Evolutionary conservation across 2,888 invertebrate species (phyloP).

Genomic region (Chloromyia formosa): DNA sequence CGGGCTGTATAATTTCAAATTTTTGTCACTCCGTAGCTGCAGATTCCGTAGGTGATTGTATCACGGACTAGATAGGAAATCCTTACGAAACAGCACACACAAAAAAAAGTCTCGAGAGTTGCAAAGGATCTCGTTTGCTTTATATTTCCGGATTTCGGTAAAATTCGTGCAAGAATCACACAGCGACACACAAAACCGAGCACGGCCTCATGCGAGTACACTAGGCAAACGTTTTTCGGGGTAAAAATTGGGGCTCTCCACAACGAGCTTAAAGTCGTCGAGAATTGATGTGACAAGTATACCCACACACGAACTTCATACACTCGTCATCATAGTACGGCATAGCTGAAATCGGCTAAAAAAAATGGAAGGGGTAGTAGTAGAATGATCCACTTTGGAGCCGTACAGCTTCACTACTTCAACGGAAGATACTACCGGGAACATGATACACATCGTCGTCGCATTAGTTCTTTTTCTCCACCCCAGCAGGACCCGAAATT

Average conservation of each 20-base stretch:
- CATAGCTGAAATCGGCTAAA: background rate
- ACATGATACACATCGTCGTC: conserved; percentile 6
- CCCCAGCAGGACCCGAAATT: background rate
- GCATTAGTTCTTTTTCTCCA: background rate
- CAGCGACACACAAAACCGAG: conserved; percentile 18
- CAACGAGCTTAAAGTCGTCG: conserved; percentile 31
- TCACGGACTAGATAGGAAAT: conserved; percentile 8
- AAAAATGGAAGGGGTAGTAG: background rate
- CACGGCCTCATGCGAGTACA: background rate
- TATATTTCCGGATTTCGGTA: conserved; percentile 19
- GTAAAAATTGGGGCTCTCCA: conserved; percentile 12
- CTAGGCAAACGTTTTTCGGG: conserved; percentile 16
- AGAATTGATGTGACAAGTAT: background rate
- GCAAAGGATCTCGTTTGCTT: conserved; percentile 6
- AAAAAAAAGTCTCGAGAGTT: background rate
- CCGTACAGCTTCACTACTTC: background rate
- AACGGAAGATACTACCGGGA: background rate
- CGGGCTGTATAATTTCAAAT: background rate
- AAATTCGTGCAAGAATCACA: background rate
- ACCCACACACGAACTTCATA: background rate
- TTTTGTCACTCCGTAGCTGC: background rate
- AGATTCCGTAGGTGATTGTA: background rate
- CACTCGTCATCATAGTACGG: background rate
- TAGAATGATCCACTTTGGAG: conserved; percentile 1
- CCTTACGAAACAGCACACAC: background rate